A percentile compares a stretch with the other conserved stretches of the same genome.
Evolutionary conservation across 2,888 invertebrate species (phyloP).

Genomic region (Eueremaeus valkanovi): DNA sequence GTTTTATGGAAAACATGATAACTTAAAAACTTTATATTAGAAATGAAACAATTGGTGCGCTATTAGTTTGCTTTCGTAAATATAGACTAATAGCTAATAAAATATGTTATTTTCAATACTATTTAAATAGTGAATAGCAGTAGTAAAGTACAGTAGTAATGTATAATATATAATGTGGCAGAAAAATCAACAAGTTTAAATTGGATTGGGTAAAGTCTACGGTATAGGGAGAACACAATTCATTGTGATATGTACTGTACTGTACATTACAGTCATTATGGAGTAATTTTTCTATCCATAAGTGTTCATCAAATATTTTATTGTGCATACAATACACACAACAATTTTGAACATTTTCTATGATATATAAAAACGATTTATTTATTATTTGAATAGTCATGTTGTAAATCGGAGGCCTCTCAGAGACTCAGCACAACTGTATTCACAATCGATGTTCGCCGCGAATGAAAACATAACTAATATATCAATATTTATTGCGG

Average conservation of each 20-base stretch:
- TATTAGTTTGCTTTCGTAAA: not conserved
- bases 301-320: not conserved
- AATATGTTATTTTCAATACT: not conserved
- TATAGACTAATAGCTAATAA: not conserved
- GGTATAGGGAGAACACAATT: not conserved
- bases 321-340: not conserved
- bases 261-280: constrained; percentile 16
- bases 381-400: constrained; percentile 12
- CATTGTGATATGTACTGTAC: not conserved
- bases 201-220: not conserved
- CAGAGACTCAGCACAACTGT: not conserved
- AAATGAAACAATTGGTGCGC: not conserved
- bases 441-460: not conserved
- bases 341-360: constrained; percentile 9
- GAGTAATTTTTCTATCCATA: not conserved
- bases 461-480: constrained; percentile 10
- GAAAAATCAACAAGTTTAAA: constrained; percentile 4
- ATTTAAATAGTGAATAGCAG: not conserved
- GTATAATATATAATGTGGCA: not conserved
- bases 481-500: constrained; percentile 33
- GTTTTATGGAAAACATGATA: not conserved
- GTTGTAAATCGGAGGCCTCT: not conserved
- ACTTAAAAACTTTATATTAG: constrained; percentile 1
- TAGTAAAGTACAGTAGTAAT: not conserved
- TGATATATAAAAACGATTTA: no score